Conservation (phyloP, 37 sponge, comb jelly and placozoan genomes). For the Theonella swinhoei region DNA sequence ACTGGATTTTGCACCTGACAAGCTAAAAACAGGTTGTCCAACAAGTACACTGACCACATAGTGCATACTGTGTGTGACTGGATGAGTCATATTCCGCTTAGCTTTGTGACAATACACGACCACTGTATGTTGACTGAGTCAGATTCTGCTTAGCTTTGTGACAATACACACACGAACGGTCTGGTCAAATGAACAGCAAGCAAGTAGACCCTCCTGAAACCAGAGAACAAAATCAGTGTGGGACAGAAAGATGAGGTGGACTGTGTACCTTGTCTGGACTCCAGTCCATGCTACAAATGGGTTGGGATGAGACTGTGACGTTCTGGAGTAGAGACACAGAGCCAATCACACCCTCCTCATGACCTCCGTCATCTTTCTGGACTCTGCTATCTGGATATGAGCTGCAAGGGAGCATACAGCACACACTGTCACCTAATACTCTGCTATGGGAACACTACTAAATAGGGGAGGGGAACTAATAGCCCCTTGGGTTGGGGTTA, state of each 20-base stretch:
- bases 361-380: slow-evolving; percentile 63
- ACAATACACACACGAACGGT: slow-evolving; percentile 93
- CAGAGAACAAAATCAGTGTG: neutral
- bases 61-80: no score
- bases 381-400: slow-evolving; percentile 84
- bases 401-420: slow-evolving; percentile 40
- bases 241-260: neutral
- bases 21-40: no score
- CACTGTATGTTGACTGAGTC: no score
- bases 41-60: no score
- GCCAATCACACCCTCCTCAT: slow-evolving; percentile 86
- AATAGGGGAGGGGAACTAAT: no score
- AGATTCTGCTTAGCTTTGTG: slow-evolving; percentile 87
- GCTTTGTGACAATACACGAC: no score
- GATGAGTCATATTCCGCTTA: no score
- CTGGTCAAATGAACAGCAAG: slow-evolving; percentile 97
- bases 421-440: neutral
- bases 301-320: slow-evolving; percentile 92
- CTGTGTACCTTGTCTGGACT: slow-evolving; percentile 91
- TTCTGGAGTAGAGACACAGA: slow-evolving; percentile 89
- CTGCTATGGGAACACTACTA: neutral
- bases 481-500: no score
- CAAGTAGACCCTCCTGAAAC: slow-evolving; percentile 94
- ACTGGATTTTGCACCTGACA: no score
- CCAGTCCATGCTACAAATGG: slow-evolving; percentile 97